Base-by-base conservation (phyloP, 2,797 vertebrate genomes). In the Loris lydekkerianus region DNA sequence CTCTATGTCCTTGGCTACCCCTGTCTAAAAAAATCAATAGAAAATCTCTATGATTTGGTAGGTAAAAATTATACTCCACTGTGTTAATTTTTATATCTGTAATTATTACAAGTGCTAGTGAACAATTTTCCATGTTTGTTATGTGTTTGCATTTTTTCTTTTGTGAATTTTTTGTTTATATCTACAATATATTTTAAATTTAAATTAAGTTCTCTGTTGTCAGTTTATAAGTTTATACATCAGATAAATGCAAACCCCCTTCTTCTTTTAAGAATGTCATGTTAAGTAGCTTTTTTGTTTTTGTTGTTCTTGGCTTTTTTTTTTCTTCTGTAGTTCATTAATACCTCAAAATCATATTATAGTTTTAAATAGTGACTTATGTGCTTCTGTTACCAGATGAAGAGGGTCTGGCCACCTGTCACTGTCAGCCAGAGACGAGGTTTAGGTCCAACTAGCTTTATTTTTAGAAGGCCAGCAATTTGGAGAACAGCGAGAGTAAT, bases 61-160 rank as follows among this genome's bases (percentile, higher is more conserved):
- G 72, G 8, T 70, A 82, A 96, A 91, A 92, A 65, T 89, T 90
- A 75, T 18, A 82, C 11, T 31, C 56, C 7, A 70, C n/a, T 85
- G 25, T 15, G 37, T 85, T 94, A 46, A 82, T 87, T 96, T 83
- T 94, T 85, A 92, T 91, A 70, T 96, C 56, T 89, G 2, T 70
- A 65, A 65, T 90, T 75, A 65, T 90, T 75, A 40, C 3, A 63
- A n/a, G 70, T 58, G 67, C 70, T 85, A 37, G 10, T 70, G 34
- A 93, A 65, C 3, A 69, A 1, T 61, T 84, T 95, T 89, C 13
- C 15, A 3, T 77, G 29, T 75, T 78, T 83, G 37, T 70, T 83
- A 46, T 75, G n/a, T 53, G 72, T 60, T 14, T 40, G 1, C 73
- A 53, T 31, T 69, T 63, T 93, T 34, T 85, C 23, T 77, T 70